Conservation (phyloP, 1,140 invertebrate species). For the Drosophila busckii region DNA sequence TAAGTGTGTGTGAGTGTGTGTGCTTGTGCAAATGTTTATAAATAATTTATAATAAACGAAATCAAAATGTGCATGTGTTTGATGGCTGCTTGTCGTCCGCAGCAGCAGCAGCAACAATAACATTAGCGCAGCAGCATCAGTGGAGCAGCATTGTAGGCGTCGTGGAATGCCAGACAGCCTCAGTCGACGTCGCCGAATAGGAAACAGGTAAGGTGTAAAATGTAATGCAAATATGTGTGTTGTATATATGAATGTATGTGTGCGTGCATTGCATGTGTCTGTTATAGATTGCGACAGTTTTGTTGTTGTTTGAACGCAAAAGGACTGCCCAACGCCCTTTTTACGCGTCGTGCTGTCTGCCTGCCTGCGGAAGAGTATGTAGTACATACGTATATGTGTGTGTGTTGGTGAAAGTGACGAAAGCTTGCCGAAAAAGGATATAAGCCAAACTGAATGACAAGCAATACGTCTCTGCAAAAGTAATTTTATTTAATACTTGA, state of each 20-base stretch:
- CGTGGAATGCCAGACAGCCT: conserved; percentile 47
- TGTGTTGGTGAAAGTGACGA: conserved; percentile 60
- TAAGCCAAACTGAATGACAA: conserved; percentile 17
- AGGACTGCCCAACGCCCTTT: conserved; percentile 68
- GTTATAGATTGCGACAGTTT: conserved; percentile 1
- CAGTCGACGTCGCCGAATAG: conserved; percentile 28
- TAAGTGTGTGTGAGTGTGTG: conserved; percentile 23
- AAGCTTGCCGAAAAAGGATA: conserved; percentile 60
- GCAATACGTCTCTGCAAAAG: conserved; percentile 9
- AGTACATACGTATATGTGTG: conserved; percentile 9
- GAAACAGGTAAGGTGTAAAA: conserved; percentile 49
- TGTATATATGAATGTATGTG: not conserved
- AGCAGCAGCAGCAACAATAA: conserved; percentile 22
- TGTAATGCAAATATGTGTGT: conserved; percentile 4
- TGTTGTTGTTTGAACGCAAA: conserved; percentile 17
- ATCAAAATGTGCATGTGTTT: conserved; percentile 64
- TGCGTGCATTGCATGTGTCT: not conserved
- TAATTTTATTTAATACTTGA: not conserved
- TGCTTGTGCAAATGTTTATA: conserved; percentile 54
- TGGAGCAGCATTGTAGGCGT: conserved; percentile 39
- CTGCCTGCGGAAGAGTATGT: conserved; percentile 19
- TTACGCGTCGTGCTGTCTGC: conserved; percentile 67
- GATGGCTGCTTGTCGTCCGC: conserved; percentile 41
- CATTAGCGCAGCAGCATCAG: conserved; percentile 37
- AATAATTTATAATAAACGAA: conserved; percentile 55